These are phyloP conservation scores for Eurypyga helias DNA, from an alignment of 2,113 vertebrate species.

Conservation along the genomic window DNA sequence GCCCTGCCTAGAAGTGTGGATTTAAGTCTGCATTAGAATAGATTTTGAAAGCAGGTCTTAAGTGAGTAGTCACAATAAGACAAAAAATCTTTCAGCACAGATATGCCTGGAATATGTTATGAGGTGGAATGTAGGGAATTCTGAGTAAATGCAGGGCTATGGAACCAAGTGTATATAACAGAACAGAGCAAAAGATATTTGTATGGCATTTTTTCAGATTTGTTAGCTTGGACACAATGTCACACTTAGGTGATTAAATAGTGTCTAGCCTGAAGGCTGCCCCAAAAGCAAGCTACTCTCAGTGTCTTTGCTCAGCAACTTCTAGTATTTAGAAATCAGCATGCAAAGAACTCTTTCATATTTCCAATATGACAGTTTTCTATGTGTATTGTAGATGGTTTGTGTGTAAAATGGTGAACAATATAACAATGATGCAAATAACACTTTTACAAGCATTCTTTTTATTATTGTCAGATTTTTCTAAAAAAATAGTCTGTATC, in stretches of 20 bases:
- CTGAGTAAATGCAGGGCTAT: neutral
- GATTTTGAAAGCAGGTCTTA: neutral
- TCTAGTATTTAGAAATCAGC: neutral
- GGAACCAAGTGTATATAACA: neutral
- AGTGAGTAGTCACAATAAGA: neutral
- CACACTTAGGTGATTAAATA: neutral
- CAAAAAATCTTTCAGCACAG: neutral
- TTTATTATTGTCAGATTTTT: neutral
- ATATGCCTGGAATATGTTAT: neutral
- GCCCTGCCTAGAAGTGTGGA: neutral
- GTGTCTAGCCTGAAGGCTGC: neutral
- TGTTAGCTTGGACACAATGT: neutral
- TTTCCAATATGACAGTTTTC: neutral
- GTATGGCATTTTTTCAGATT: neutral
- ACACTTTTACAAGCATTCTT: neutral
- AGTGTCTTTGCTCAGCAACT: neutral
- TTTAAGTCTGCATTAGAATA: neutral
- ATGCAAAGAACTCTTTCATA: neutral
- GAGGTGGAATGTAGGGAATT: neutral
- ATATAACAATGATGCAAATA: neutral
- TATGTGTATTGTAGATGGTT: neutral
- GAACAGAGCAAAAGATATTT: neutral
- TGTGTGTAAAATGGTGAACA: neutral
- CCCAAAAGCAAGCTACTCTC: neutral
- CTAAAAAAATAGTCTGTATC: neutral